Conservation (phyloP, 2,888 invertebrate species). For the Philhelius pedissequus region DNA sequence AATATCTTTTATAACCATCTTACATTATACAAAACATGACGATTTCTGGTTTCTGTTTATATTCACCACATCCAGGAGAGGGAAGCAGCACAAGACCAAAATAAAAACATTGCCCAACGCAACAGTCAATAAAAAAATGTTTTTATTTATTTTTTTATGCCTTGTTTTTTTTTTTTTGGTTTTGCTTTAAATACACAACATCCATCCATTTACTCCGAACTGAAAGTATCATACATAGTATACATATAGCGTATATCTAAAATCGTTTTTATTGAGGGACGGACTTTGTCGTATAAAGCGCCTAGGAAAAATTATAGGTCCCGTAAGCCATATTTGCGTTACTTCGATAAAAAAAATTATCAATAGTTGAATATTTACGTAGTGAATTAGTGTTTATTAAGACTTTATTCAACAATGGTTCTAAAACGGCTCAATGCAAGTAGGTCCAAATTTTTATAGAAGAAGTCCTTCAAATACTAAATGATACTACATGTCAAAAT, state of each 20-base stretch:
- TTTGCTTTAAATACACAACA: neutral
- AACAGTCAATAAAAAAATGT: conserved; percentile 41
- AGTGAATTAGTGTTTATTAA: too few species aligned
- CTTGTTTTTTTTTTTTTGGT: neutral
- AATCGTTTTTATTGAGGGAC: neutral
- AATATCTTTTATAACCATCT: conserved; percentile 10
- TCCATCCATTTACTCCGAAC: neutral
- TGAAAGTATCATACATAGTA: neutral
- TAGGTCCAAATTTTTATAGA: too few species aligned
- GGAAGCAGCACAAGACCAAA: conserved; percentile 31
- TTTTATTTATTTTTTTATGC: neutral
- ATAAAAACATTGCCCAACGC: conserved; percentile 61
- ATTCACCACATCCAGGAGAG: conserved; percentile 20
- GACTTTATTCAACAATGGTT: too few species aligned
- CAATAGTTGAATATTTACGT: too few species aligned
- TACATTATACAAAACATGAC: neutral
- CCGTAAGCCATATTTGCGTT: too few species aligned
- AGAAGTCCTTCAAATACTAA: too few species aligned
- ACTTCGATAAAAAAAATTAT: too few species aligned
- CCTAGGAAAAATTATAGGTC: neutral
- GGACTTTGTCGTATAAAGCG: neutral
- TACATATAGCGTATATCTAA: neutral
- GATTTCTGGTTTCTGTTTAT: conserved; percentile 45
- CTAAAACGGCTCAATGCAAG: too few species aligned
- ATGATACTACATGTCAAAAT: too few species aligned